A percentile compares a stretch with the other conserved stretches of the same genome.
phyloP scores from a whole-genome alignment of 2,888 invertebrate species.

The Zhengitettix transpicula region DNA sequence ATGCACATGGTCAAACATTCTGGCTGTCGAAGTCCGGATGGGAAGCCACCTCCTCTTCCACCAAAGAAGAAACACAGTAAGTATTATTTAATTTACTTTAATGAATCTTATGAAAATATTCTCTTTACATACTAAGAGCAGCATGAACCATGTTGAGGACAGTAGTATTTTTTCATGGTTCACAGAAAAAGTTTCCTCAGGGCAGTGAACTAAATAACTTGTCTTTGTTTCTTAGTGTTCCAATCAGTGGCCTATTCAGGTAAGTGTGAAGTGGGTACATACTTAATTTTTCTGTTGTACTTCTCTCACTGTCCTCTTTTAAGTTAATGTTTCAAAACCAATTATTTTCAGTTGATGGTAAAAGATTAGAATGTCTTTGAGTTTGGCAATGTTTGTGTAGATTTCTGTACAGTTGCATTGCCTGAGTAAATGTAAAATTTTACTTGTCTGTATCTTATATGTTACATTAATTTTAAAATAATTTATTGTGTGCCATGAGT shows the following conservation, averaged over 20 bases:
- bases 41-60: constrained; percentile 73
- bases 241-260: constrained; percentile 91
- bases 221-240: constrained; percentile 59
- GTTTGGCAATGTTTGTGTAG: too few relatives aligned
- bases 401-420: too few relatives aligned
- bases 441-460: too few relatives aligned
- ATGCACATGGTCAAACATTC: constrained; percentile 21
- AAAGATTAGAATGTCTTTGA: too few relatives aligned
- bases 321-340: too few relatives aligned
- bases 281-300: neutral
- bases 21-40: constrained; percentile 25
- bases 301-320: neutral
- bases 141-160: neutral
- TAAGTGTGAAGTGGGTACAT: constrained; percentile 44
- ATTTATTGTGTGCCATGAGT: too few relatives aligned
- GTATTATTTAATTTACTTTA: constrained; percentile 28
- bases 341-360: too few relatives aligned
- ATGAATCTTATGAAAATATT: neutral
- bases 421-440: too few relatives aligned
- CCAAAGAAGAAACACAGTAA: constrained; percentile 90
- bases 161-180: neutral
- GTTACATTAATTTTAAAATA: too few relatives aligned
- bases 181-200: neutral
- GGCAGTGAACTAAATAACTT: constrained; percentile 25
- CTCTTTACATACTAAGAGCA: neutral